Evolutionary conservation across 2,888 invertebrate genomes (phyloP).

Genomic region (Osmoderma eremita): DNA sequence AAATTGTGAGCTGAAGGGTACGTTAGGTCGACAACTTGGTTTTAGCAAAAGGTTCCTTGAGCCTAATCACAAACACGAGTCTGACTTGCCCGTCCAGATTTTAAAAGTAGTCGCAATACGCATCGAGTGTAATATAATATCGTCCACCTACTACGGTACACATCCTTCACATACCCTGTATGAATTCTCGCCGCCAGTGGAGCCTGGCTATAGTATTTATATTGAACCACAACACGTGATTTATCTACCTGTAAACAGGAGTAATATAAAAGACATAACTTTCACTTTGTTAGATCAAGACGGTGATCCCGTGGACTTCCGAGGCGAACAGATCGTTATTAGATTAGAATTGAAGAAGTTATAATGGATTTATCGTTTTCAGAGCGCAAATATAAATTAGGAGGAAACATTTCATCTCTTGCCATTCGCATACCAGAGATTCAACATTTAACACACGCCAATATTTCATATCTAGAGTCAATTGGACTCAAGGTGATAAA

Average conservation of each 20-base stretch:
- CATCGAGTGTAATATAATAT: conserved; percentile 40
- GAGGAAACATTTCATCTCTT: neutral
- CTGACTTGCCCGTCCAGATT: conserved; percentile 43
- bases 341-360: conserved; percentile 50
- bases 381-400: neutral
- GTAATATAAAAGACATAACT: conserved; percentile 38
- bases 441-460: conserved; percentile 13
- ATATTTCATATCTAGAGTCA: conserved; percentile 9
- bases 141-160: conserved; percentile 54
- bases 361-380: conserved; percentile 10
- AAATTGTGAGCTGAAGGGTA: conserved; percentile 25
- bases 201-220: conserved; percentile 57
- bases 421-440: conserved; percentile 41
- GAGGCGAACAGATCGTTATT: conserved; percentile 48
- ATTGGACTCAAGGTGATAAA: conserved; percentile 32
- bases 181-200: conserved; percentile 53
- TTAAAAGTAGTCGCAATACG: conserved; percentile 39
- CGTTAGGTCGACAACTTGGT: conserved; percentile 31
- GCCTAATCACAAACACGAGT: conserved; percentile 31
- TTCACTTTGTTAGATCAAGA: conserved; percentile 47
- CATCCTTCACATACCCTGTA: conserved; percentile 48
- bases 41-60: conserved; percentile 25
- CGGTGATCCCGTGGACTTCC: conserved; percentile 49
- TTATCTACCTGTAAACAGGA: conserved; percentile 37
- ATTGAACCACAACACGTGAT: conserved; percentile 54